Conservation (phyloP, 2,113 vertebrate genomes). For the Seriola aureovittata region DNA sequence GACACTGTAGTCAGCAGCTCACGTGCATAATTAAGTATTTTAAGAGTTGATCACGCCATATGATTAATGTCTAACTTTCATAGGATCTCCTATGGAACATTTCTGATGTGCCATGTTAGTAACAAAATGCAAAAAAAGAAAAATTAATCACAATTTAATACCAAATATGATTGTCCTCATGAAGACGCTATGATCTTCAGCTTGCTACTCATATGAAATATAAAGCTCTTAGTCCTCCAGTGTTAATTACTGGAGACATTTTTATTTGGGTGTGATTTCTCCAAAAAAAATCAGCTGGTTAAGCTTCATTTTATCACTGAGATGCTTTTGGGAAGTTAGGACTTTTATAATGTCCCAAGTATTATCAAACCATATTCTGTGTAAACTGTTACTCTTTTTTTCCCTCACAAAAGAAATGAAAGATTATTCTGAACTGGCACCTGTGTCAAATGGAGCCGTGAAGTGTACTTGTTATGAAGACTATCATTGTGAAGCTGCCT, state of each 20-base stretch:
- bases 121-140: constrained; percentile 33
- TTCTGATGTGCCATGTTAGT: constrained; percentile 60
- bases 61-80: constrained; percentile 41
- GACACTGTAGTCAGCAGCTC: constrained; percentile 31
- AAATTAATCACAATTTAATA: constrained; percentile 49
- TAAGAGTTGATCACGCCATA: constrained; percentile 2
- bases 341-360: constrained; percentile 23
- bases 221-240: constrained; percentile 41
- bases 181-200: constrained; percentile 44
- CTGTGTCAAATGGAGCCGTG: constrained; percentile 56
- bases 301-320: constrained; percentile 4
- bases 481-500: constrained; percentile 73
- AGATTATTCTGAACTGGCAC: constrained; percentile 37
- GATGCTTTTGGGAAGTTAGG: constrained; percentile 19
- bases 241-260: constrained; percentile 21
- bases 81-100: constrained; percentile 30
- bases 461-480: constrained; percentile 73
- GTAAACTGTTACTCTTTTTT: constrained; percentile 1
- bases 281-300: constrained; percentile 17
- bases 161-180: constrained; percentile 76
- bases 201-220: constrained; percentile 52
- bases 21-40: constrained; percentile 26
- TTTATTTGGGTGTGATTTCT: constrained; percentile 38
- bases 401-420: constrained; percentile 22
- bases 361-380: constrained; percentile 36